phyloP scores from a whole-genome alignment of 2,113 vertebrate species.

The Drymodes brunneopygia region DNA sequence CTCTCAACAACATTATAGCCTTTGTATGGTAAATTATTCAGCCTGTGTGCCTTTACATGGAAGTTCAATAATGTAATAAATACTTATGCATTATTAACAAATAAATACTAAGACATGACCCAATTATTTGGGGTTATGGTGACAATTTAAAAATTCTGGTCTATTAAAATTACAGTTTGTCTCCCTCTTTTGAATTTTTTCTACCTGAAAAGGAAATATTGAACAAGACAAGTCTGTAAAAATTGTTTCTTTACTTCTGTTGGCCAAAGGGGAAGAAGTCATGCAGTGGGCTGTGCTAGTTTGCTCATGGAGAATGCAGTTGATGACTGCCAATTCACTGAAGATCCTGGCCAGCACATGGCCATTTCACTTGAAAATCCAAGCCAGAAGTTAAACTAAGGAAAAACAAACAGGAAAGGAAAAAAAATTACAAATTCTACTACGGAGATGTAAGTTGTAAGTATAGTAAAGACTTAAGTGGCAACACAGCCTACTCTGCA shows the following conservation, averaged over 20 bases:
- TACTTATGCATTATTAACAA: not conserved
- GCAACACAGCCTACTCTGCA: not conserved
- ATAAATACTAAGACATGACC: not conserved
- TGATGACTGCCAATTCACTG: not conserved
- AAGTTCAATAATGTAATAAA: not conserved
- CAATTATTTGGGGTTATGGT: not conserved
- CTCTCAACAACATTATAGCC: not conserved
- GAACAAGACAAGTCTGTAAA: not conserved
- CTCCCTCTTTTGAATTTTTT: not conserved
- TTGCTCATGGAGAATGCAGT: not conserved
- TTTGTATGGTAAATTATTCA: not conserved
- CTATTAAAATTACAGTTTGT: not conserved
- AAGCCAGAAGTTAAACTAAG: not conserved
- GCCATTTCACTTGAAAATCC: not conserved
- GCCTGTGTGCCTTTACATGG: not conserved
- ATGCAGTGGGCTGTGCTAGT: not conserved
- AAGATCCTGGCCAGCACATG: not conserved
- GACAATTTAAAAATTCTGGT: not conserved
- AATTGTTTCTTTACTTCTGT: not conserved
- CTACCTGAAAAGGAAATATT: not conserved
- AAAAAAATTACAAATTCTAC: not conserved
- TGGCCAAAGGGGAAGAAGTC: not conserved
- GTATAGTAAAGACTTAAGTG: not conserved
- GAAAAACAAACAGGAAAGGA: not conserved
- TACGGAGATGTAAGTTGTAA: not conserved